Evolutionary conservation across 1,140 invertebrate genomes (phyloP), one percentile per base, ranked within the genome.

Genomic region (Listronotus oregonensis): DNA sequence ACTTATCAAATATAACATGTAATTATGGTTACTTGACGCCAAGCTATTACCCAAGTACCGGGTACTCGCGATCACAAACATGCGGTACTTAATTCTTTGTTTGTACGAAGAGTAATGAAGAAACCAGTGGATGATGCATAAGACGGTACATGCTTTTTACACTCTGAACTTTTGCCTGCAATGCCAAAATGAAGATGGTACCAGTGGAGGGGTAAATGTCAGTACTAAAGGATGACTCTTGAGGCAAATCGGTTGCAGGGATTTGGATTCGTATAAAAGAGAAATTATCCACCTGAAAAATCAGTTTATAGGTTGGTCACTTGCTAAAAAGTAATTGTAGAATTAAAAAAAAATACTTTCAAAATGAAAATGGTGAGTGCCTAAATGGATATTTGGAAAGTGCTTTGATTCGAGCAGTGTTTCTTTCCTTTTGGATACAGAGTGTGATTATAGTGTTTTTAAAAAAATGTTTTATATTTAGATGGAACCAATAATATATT

Each of bases 311-410:
- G n/a, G 27, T 65, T 47, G 34, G 21, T 54, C 34, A 50, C 15
- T 49, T 34, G 42, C 42, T 56, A 58, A 43, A 65, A 65, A 18
- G 39, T 11, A 34, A 12, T 55, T 44, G 9, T 44, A 40, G n/a
- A 43, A 27, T 15, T 46, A 34, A 32, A 27, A 40, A 37, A 31
- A 10, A 55, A 49, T 9, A 42, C 18, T 46, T 12, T 49, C 43
- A 67, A 58, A 44, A 67, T 67, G 66, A 67, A 67, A 58, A 49
- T 64, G 66, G 66, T 67, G 60, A 63, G 66, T 67, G 58, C 27
- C 8, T 37, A 37, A 37, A 37, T 37, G 34, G 34, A 37, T 37
- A 8, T 12, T 10, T 37, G 11, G 42, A 39, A 7, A 17, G 55
- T 44, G 40, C n/a, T 31, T 43, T 39, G 11, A 44, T 8, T 55